These are phyloP conservation scores for Opisthocomus hoazin DNA, from an alignment of 2,113 vertebrate species.

Conservation along the genomic window DNA sequence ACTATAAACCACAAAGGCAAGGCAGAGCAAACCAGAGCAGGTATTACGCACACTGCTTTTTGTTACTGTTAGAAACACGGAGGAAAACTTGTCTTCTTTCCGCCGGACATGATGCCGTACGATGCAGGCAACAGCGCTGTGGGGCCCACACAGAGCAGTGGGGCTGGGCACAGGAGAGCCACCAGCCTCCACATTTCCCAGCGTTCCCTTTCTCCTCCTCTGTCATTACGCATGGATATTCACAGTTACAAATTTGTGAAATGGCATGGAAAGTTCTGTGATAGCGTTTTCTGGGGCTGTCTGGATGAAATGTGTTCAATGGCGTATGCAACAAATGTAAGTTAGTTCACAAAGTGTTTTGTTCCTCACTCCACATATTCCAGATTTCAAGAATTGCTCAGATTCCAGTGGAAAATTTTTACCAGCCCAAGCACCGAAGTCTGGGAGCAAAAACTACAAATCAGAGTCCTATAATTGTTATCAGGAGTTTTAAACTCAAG, in stretches of 20 bases:
- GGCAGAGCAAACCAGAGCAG: background rate
- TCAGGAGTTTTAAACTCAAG: background rate
- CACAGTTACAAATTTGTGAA: background rate
- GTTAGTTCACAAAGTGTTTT: background rate
- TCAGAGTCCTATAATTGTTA: background rate
- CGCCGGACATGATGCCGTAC: fast-evolving
- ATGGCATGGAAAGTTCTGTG: background rate
- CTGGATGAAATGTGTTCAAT: background rate
- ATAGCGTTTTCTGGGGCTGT: background rate
- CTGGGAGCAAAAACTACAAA: background rate
- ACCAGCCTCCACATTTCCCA: background rate
- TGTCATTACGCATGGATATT: background rate
- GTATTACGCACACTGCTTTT: background rate
- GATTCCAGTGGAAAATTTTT: background rate
- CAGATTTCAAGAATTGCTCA: background rate
- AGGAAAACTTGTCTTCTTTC: background rate
- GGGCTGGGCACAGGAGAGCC: background rate
- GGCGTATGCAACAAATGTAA: background rate
- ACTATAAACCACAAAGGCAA: background rate
- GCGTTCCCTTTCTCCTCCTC: background rate
- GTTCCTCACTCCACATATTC: background rate
- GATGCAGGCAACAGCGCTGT: fast-evolving
- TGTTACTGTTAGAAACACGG: background rate
- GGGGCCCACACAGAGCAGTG: background rate
- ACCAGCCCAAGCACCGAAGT: background rate